Conservation (phyloP, 2,888 invertebrate species). For the Brachynemurus nebulosus region DNA sequence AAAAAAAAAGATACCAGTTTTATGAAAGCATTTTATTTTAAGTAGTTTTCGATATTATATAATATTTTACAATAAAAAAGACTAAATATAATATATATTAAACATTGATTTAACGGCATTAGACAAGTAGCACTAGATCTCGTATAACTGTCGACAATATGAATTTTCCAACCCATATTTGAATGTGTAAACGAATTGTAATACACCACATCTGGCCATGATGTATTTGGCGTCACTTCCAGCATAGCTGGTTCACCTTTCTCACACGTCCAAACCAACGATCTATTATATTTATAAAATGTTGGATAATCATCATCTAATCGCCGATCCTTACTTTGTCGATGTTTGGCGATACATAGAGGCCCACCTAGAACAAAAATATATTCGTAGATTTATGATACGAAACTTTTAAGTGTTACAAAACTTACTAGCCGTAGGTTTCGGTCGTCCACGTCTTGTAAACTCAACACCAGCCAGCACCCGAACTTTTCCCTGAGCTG, state of each 20-base stretch:
- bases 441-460: slow-evolving; percentile 67
- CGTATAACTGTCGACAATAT: slow-evolving; percentile 67
- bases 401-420: background rate
- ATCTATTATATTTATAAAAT: slow-evolving; percentile 75
- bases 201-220: slow-evolving; percentile 86
- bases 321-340: slow-evolving; percentile 52
- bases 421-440: slow-evolving; percentile 53
- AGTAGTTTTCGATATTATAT: too few species aligned
- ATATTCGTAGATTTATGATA: background rate
- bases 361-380: slow-evolving; percentile 48
- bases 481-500: slow-evolving; percentile 53
- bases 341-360: slow-evolving; percentile 57
- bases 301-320: slow-evolving; percentile 63
- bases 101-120: too few species aligned
- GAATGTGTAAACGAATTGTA: slow-evolving; percentile 87
- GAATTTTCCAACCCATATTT: slow-evolving; percentile 92
- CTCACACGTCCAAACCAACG: slow-evolving; percentile 56
- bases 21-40: too few species aligned
- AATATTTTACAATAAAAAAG: too few species aligned
- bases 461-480: slow-evolving; percentile 69
- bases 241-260: slow-evolving; percentile 57
- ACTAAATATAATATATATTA: too few species aligned
- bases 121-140: slow-evolving; percentile 22
- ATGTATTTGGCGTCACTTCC: slow-evolving; percentile 70
- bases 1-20: too few species aligned